These are phyloP conservation scores for Thereva nobilitata DNA, from an alignment of 2,888 invertebrate genomes.

Conservation along the genomic window DNA sequence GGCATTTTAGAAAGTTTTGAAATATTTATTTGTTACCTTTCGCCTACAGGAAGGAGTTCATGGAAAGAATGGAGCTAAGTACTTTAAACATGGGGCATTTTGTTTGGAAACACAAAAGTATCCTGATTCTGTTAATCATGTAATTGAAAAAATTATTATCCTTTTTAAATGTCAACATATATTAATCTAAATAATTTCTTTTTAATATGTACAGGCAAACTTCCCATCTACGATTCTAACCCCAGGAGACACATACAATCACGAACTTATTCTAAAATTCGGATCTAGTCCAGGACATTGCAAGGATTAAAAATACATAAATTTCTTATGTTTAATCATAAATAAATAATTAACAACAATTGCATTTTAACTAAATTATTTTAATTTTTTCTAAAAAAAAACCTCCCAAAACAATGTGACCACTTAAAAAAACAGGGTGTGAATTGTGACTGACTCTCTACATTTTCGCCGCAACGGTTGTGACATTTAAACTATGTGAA, in stretches of 20 bases:
- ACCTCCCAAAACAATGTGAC: too few relatives aligned
- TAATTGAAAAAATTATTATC: conserved; percentile 57
- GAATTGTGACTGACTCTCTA: too few relatives aligned
- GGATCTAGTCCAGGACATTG: conserved; percentile 54
- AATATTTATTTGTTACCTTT: conserved; percentile 12
- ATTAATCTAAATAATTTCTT: conserved; percentile 25
- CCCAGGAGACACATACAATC: conserved; percentile 73
- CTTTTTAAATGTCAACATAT: conserved; percentile 30
- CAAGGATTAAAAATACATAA: not conserved
- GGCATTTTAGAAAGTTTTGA: not conserved
- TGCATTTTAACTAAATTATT: not conserved
- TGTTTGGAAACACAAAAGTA: conserved; percentile 92
- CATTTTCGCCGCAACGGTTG: too few relatives aligned
- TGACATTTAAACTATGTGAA: too few relatives aligned
- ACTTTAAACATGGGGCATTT: conserved; percentile 78
- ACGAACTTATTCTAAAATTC: conserved; percentile 76
- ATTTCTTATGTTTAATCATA: not conserved
- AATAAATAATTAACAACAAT: not conserved
- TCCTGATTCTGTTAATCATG: conserved; percentile 87
- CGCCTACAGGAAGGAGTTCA: conserved; percentile 56
- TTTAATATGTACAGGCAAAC: conserved; percentile 63
- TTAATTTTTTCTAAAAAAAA: not conserved
- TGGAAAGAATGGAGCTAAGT: conserved; percentile 73
- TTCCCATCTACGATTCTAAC: conserved; percentile 75
- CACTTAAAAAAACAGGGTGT: too few relatives aligned